Evolutionary conservation across 2,888 invertebrate genomes (phyloP).

Genomic region (Caenorhabditis japonica): DNA sequence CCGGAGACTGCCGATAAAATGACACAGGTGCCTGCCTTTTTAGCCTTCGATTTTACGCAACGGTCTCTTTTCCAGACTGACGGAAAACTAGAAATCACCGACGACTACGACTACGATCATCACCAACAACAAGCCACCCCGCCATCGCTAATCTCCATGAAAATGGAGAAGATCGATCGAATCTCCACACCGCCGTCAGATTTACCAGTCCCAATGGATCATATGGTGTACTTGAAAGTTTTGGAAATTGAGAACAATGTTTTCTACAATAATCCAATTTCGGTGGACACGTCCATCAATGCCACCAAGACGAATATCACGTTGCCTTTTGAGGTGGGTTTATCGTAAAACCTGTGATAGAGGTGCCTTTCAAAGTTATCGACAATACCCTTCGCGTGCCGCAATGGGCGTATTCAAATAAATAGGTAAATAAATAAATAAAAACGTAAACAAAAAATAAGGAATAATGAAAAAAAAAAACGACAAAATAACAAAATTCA

Average conservation of each 20-base stretch:
- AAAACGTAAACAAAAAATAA: no score
- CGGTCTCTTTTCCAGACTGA: conserved; percentile 12
- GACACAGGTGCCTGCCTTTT: conserved; percentile 27
- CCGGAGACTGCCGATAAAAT: conserved; percentile 34
- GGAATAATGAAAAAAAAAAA: background rate
- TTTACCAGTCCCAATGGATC: conserved; percentile 45
- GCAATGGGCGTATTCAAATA: no score
- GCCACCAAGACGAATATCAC: conserved; percentile 51
- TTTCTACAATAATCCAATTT: conserved; percentile 55
- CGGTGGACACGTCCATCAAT: conserved; percentile 54
- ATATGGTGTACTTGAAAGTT: conserved; percentile 2
- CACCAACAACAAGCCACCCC: conserved; percentile 7
- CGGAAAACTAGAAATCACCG: conserved; percentile 32
- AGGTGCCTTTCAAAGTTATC: no score
- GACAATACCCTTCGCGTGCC: no score
- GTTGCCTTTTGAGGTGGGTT: conserved; percentile 58
- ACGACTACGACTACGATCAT: conserved; percentile 42
- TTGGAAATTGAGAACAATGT: conserved; percentile 41
- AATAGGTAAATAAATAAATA: no score
- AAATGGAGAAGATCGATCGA: conserved; percentile 30
- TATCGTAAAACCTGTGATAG: no score
- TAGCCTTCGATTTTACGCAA: background rate
- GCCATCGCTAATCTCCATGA: conserved; percentile 16
- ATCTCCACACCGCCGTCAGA: conserved; percentile 48
- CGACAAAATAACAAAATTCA: background rate